These are phyloP conservation scores for Mantis religiosa DNA, from an alignment of 2,888 invertebrate species.

Conservation along the genomic window DNA sequence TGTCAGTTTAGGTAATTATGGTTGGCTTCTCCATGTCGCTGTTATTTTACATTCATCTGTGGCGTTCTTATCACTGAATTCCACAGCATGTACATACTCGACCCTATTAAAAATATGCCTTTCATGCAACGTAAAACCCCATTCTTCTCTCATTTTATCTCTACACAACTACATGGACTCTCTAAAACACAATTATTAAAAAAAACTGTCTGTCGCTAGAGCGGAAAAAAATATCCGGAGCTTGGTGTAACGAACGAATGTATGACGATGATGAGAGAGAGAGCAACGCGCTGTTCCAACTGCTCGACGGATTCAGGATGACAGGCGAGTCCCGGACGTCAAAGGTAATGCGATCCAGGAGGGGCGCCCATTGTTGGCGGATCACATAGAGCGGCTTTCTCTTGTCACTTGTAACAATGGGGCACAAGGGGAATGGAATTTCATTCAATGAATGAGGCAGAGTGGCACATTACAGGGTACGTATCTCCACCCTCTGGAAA, in stretches of 20 bases:
- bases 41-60: no score
- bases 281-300: not conserved
- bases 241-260: not conserved
- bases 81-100: not conserved
- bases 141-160: not conserved
- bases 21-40: not conserved
- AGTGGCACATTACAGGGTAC: not conserved
- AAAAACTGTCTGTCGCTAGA: not conserved
- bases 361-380: not conserved
- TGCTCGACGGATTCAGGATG: not conserved
- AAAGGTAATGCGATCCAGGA: slow-evolving; percentile 7
- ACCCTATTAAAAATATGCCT: not conserved
- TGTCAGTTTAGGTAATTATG: not conserved
- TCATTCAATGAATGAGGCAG: not conserved
- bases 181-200: not conserved
- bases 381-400: not conserved
- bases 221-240: not conserved
- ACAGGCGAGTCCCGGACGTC: not conserved
- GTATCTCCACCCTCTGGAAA: not conserved
- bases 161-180: not conserved
- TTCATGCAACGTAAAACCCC: not conserved
- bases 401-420: slow-evolving; percentile 1
- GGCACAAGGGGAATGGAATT: not conserved
- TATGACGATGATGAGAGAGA: not conserved
- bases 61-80: not conserved